Evolutionary conservation across 2,797 vertebrate genomes (phyloP), one percentile per base, ranked within the genome.

Genomic region (Ceryle rudis): DNA sequence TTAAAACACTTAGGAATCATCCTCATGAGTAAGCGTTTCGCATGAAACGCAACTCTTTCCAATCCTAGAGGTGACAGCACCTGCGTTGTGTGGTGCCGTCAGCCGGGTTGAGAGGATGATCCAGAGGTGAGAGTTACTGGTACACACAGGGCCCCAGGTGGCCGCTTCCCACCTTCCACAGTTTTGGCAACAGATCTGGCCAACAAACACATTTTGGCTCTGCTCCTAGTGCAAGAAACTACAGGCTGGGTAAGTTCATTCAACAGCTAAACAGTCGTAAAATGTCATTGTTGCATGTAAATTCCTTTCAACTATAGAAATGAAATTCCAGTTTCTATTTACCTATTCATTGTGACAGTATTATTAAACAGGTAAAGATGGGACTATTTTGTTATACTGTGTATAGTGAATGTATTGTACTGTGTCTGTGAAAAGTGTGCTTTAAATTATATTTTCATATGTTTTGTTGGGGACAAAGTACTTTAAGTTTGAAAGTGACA

Each of bases 371-470:
- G 98, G 98, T 98, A 98, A 98, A 98, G 98, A 98, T 98, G 98
- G 98, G 98, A 98, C 97, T 98, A 98, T 99, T 98, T 99, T 99
- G 98, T 99, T 98, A 99, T 99, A 99, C 98, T 97, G 98, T 99
- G 98, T 99, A 98, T 98, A 99, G 99, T 99, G 99, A 99, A 99
- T 99, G 99, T 99, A 99, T 98, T 98, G 98, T 99, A 98, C 97
- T 90, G 98, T 99, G 98, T 99, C 98, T 99, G 98, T 99, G 99
- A 98, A 99, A 98, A 98, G 97, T 99, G 99, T 99, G 99, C 99
- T 99, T 99, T 99, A 99, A 99, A 99, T 99, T 99, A 99, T 99
- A 99, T 99, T 99, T 99, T 99, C 99, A 95, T 99, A 99, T 98
- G 98, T 99, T 99, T 98, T 98, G 98, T 98, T 98, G 98, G 98